Conservation (phyloP, 1,140 invertebrate genomes). For the Caenorhabditis tropicalis region DNA sequence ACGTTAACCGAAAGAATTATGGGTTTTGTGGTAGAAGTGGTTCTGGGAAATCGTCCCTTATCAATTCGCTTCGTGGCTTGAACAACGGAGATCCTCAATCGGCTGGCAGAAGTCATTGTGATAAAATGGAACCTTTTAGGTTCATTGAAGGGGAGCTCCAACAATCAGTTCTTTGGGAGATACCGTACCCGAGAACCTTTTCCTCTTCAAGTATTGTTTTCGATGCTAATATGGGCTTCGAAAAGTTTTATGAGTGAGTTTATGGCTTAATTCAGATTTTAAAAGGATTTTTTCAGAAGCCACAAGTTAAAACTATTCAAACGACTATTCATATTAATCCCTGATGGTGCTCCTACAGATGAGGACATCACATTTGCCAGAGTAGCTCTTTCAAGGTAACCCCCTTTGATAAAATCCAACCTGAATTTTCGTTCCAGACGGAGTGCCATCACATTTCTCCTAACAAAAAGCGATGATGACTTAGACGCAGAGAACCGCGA, state of each 20-base stretch:
- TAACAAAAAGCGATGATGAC: conserved; percentile 52
- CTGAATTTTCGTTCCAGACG: conserved; percentile 22
- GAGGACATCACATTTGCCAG: conserved; percentile 51
- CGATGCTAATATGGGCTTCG: conserved; percentile 53
- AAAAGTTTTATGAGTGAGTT: conserved; percentile 54
- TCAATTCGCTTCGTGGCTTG: conserved; percentile 50
- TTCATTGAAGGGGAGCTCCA: conserved; percentile 51
- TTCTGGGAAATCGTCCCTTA: conserved; percentile 47
- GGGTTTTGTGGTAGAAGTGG: conserved; percentile 48
- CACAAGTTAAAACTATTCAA: conserved; percentile 47
- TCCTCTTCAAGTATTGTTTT: conserved; percentile 46
- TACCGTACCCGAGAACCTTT: conserved; percentile 50
- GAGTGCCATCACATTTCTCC: conserved; percentile 1
- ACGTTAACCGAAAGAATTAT: conserved; percentile 44
- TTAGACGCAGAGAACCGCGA: conserved; percentile 51
- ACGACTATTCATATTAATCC: conserved; percentile 46
- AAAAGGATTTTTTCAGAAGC: not conserved
- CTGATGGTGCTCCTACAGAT: conserved; percentile 47
- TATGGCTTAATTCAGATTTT: not conserved
- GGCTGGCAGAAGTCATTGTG: conserved; percentile 47
- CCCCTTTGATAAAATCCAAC: not conserved
- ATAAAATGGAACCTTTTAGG: conserved; percentile 53
- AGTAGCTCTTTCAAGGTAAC: conserved; percentile 37
- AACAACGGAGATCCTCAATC: conserved; percentile 47
- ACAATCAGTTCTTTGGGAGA: conserved; percentile 53